Evolutionary conservation across 2,113 vertebrate genomes (phyloP).

Genomic region (Pelobates fuscus): DNA sequence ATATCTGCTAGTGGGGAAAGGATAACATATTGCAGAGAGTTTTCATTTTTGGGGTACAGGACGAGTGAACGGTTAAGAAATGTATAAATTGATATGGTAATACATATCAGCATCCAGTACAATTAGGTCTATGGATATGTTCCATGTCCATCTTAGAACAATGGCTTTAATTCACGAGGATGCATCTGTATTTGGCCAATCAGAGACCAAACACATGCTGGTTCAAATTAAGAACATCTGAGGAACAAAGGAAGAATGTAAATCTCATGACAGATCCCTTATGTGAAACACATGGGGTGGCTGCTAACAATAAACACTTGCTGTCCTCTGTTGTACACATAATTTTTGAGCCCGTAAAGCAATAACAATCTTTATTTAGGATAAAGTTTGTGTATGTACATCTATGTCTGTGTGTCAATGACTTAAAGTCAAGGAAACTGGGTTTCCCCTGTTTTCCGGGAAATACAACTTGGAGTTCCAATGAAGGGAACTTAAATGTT

Average conservation of each 20-base stretch:
- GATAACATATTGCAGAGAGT: too few species aligned
- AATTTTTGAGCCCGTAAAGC: too few species aligned
- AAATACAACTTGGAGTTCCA: background rate
- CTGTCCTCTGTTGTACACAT: slow-evolving; percentile 1
- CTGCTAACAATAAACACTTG: slow-evolving; percentile 9
- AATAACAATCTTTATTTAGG: slow-evolving; percentile 14
- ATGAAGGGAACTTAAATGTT: background rate
- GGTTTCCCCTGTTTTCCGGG: background rate
- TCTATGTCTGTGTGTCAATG: slow-evolving; percentile 1
- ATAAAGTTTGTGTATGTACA: background rate
- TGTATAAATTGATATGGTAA: too few species aligned
- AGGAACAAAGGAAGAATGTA: slow-evolving; percentile 28
- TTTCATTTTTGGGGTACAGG: too few species aligned
- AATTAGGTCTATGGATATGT: too few species aligned
- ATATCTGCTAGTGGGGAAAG: too few species aligned
- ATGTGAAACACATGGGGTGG: slow-evolving; percentile 40
- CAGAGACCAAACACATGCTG: slow-evolving; percentile 10
- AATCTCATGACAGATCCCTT: slow-evolving; percentile 24
- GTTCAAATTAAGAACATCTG: slow-evolving; percentile 38
- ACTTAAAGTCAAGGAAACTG: background rate
- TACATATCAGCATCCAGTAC: too few species aligned
- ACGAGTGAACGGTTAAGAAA: too few species aligned
- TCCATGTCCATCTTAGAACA: background rate
- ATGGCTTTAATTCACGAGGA: slow-evolving; percentile 2
- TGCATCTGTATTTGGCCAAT: slow-evolving; percentile 12